Evolutionary conservation across 2,113 vertebrate species (phyloP).

Genomic region (Recurvirostra avosetta): DNA sequence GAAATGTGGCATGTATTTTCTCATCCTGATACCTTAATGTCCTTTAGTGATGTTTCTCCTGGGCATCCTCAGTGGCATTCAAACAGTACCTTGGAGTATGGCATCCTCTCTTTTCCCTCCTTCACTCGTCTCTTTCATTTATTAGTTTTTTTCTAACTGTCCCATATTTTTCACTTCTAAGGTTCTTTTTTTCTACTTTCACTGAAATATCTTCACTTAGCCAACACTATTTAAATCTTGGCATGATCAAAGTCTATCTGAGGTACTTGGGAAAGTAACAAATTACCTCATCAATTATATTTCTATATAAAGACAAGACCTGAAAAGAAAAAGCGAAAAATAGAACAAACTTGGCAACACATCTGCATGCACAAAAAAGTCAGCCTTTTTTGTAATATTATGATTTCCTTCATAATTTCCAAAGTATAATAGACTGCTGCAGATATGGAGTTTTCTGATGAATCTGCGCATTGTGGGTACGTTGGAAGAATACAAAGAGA

Average conservation of each 20-base stretch:
- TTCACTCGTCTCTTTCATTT: background rate
- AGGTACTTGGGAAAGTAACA: conserved; percentile 3
- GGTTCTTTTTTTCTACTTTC: background rate
- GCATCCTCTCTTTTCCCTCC: background rate
- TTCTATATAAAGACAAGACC: background rate
- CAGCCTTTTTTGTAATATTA: background rate
- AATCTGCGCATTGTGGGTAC: background rate
- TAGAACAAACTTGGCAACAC: background rate
- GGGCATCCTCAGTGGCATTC: background rate
- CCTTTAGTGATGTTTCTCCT: background rate
- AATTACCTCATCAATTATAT: background rate
- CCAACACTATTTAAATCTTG: conserved; percentile 13
- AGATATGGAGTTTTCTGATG: background rate
- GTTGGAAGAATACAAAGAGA: background rate
- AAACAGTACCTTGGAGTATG: background rate
- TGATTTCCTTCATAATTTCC: background rate
- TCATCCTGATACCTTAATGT: background rate
- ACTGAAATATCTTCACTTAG: background rate
- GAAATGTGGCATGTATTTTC: conserved; percentile 10
- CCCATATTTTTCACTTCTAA: background rate
- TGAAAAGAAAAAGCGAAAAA: background rate
- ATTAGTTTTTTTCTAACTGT: background rate
- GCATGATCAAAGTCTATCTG: background rate
- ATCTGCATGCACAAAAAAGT: background rate
- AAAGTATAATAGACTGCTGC: background rate